phyloP scores from a whole-genome alignment of 1,140 invertebrate genomes.

The Drosophila chauvacae region DNA sequence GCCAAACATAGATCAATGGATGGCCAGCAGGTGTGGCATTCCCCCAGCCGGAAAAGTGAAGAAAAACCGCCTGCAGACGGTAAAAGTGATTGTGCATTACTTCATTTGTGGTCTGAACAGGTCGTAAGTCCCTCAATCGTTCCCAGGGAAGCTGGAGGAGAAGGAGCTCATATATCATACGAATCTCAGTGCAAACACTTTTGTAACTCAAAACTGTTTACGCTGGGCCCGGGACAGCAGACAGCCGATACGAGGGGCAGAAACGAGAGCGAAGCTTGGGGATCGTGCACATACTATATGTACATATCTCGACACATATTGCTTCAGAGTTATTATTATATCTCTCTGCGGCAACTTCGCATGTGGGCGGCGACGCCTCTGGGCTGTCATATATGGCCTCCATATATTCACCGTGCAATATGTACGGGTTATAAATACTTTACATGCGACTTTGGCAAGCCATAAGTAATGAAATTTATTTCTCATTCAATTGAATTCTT shows the following conservation, averaged over 20 bases:
- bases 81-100: slow-evolving; percentile 33
- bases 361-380: slow-evolving; percentile 64
- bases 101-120: slow-evolving; percentile 10
- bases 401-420: slow-evolving; percentile 54
- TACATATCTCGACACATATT: slow-evolving; percentile 50
- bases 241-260: not conserved
- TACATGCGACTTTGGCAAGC: slow-evolving; percentile 67
- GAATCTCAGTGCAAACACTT: slow-evolving; percentile 39
- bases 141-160: slow-evolving; percentile 10
- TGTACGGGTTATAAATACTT: slow-evolving; percentile 57
- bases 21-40: slow-evolving; percentile 49
- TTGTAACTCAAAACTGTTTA: slow-evolving; percentile 55
- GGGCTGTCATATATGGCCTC: slow-evolving; percentile 61
- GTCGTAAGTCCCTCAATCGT: slow-evolving; percentile 5
- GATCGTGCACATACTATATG: slow-evolving; percentile 9
- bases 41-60: not conserved
- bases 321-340: slow-evolving; percentile 52
- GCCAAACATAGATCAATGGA: slow-evolving; percentile 17
- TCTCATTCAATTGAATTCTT: slow-evolving; percentile 69
- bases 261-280: slow-evolving; percentile 35
- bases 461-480: slow-evolving; percentile 66
- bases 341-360: slow-evolving; percentile 42
- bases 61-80: slow-evolving; percentile 14
- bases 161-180: slow-evolving; percentile 32
- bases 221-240: slow-evolving; percentile 10